Evolutionary conservation across 2,113 vertebrate genomes (phyloP).

Genomic region (Melospiza georgiana): DNA sequence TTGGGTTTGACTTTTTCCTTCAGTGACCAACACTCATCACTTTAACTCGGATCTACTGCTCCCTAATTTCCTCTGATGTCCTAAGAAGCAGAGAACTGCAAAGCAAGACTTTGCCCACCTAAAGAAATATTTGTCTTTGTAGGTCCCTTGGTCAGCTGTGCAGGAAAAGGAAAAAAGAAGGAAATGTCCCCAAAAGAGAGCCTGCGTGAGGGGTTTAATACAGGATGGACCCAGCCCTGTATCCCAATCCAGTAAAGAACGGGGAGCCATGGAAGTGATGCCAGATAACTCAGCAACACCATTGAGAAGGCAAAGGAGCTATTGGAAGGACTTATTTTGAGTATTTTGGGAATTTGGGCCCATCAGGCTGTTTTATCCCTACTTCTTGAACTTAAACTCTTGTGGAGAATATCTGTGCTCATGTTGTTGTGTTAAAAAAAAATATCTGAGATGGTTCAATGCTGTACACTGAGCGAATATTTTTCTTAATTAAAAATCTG

Average conservation of each 20-base stretch:
- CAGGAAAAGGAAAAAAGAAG: neutral
- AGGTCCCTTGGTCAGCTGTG: neutral
- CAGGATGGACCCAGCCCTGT: neutral
- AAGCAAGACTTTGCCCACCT: neutral
- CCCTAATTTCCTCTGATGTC: neutral
- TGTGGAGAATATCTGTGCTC: neutral
- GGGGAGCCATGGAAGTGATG: neutral
- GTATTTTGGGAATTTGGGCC: accelerated
- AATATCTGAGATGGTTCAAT: neutral
- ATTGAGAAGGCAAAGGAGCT: neutral
- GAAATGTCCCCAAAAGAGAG: neutral
- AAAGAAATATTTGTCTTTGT: neutral
- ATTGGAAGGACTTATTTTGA: neutral
- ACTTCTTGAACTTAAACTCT: neutral
- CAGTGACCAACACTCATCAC: neutral
- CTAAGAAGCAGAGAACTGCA: neutral
- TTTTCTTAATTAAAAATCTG: neutral
- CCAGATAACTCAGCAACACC: neutral
- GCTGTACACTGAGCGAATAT: neutral
- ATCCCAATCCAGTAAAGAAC: neutral
- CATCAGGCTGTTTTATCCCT: neutral
- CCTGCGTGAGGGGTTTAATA: accelerated
- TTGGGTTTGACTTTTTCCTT: neutral
- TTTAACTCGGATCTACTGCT: neutral
- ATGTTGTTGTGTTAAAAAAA: accelerated